phyloP scores from a whole-genome alignment of 2,888 invertebrate species.

The Thalpophila matura region DNA sequence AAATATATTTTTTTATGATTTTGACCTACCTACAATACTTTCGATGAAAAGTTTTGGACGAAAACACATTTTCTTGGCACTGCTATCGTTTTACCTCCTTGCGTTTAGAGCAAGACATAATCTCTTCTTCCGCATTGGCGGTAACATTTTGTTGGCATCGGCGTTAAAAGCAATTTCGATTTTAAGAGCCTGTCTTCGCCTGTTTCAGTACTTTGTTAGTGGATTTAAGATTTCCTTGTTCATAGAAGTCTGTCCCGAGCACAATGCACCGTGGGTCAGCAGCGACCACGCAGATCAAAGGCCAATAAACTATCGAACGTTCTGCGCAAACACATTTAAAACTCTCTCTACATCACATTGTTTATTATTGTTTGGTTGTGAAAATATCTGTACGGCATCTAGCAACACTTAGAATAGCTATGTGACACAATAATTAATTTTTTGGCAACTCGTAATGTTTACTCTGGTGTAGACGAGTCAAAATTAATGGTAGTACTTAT shows the following conservation, averaged over 20 bases:
- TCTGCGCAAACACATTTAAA: slow-evolving; percentile 38
- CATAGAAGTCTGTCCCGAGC: background rate
- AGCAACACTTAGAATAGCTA: slow-evolving; percentile 12
- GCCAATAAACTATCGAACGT: slow-evolving; percentile 39
- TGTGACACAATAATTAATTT: slow-evolving; percentile 27
- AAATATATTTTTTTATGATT: too few species aligned
- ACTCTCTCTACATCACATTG: slow-evolving; percentile 18
- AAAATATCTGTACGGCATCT: slow-evolving; percentile 22
- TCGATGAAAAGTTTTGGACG: too few species aligned
- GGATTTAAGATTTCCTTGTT: slow-evolving; percentile 15
- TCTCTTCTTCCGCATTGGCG: slow-evolving; percentile 31
- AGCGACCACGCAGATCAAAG: slow-evolving; percentile 6
- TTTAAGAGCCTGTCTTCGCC: background rate
- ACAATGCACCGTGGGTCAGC: slow-evolving; percentile 19
- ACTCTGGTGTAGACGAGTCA: background rate
- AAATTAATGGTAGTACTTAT: slow-evolving; percentile 15
- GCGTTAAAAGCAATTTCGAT: background rate
- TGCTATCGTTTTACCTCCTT: background rate
- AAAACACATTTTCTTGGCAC: slow-evolving; percentile 21
- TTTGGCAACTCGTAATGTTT: slow-evolving; percentile 39
- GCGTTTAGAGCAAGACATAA: slow-evolving; percentile 11
- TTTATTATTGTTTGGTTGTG: slow-evolving; percentile 32
- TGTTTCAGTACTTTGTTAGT: slow-evolving; percentile 6
- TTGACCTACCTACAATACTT: too few species aligned
- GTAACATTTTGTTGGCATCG: slow-evolving; percentile 14